Percentiles rank a stretch among this genome's conserved stretches.
Conservation (phyloP, 2,888 invertebrate genomes). For the Eurytoma adleriae region DNA sequence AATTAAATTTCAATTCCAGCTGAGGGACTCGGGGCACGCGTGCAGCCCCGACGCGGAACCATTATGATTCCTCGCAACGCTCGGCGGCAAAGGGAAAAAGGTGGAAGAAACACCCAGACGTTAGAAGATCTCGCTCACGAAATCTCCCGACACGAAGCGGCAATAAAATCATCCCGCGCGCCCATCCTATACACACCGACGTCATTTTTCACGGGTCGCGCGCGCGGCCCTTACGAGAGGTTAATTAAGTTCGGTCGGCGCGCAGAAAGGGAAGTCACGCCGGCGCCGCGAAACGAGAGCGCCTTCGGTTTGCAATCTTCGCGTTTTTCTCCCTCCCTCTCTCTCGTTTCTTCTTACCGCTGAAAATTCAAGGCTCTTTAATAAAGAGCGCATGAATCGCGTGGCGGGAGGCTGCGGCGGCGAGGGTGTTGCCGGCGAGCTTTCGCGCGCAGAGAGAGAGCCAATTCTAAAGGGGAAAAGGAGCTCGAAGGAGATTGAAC, state of each 20-base stretch:
- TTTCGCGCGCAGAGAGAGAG: background rate
- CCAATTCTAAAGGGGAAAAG: background rate
- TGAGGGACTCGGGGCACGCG: too few relatives aligned
- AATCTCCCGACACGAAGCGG: slow-evolving; percentile 51
- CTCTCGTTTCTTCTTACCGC: background rate
- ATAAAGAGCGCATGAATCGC: slow-evolving; percentile 27
- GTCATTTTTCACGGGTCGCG: slow-evolving; percentile 44
- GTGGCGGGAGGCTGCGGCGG: slow-evolving; percentile 24
- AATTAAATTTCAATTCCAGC: background rate
- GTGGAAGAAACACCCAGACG: background rate
- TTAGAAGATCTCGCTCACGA: slow-evolving; percentile 47
- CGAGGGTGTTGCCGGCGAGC: background rate
- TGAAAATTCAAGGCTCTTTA: slow-evolving; percentile 41
- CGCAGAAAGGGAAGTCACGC: background rate
- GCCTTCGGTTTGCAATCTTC: slow-evolving; percentile 7
- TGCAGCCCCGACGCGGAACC: background rate
- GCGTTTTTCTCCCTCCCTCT: background rate
- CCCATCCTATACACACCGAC: background rate
- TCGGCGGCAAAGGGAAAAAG: too few relatives aligned
- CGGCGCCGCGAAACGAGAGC: slow-evolving; percentile 33
- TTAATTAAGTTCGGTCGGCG: slow-evolving; percentile 51
- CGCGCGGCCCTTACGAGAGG: slow-evolving; percentile 33
- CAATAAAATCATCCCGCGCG: slow-evolving; percentile 48
- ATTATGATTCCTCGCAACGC: slow-evolving; percentile 23
- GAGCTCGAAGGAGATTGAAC: background rate